Evolutionary conservation across 2,888 invertebrate genomes (phyloP), one percentile per base, ranked within the genome.

Genomic region (Dicyrtomina minuta): DNA sequence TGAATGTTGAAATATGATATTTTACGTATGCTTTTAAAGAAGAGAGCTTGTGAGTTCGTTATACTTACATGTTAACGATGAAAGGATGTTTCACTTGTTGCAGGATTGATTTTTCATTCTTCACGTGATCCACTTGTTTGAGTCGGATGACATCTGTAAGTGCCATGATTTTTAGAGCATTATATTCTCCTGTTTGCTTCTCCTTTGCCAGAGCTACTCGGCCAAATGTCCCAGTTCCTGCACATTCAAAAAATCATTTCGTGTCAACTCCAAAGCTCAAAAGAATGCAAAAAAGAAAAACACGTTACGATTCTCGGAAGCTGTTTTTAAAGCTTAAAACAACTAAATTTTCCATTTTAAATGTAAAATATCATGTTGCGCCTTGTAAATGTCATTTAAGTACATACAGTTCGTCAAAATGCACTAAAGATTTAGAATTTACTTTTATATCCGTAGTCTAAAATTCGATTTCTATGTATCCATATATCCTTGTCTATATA

Each of bases 91-190:
- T 87, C 79, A 97, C 90, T 84, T 92, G 91, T 74, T 72, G 70
- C 72, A 98, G 86, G 79, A 98, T 94, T 79, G 89, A 90, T 83
- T 96, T 96, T 84, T 98, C 98, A 83, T 95, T 97, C 85, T 93
- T 92, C 73, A 97, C 96, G 83, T 98, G 98, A 80, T 96, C 96
- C 79, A 96, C 93, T 85, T 97, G 97, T 83, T 96, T 93, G 79
- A 93, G 86, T 80, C 93, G 88, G 80, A 98, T 93, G 75, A 98
- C 92, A 83, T 96, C 94, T 53, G 91, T 88, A 86, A 97, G 92
- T 70, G 92, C 90, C 75, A 98, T 86, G 77, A 96, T 91, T 85
- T 98, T 98, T 87, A 98, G 90, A 56, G 98, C 98, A 80, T 90
- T 88, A 82, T 90, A 93, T 81, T 89, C 88, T 79, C 89, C 88